A percentile compares a stretch with the other conserved stretches of the same genome.
Conservation (phyloP, 2,113 vertebrate species). For the Toxotes chatareus region DNA sequence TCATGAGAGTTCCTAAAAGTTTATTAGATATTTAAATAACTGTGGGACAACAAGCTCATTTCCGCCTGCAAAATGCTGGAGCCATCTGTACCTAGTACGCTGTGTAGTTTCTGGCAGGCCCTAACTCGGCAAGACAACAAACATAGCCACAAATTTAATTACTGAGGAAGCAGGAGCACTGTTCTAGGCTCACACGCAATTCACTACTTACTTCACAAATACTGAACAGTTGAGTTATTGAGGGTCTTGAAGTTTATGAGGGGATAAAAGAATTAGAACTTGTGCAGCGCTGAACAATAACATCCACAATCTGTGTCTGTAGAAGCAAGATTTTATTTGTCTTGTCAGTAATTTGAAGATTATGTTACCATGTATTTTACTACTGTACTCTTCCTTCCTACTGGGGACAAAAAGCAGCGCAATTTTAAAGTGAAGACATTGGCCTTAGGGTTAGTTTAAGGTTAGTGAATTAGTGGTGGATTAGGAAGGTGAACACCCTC, state of each 20-base stretch:
- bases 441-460: too few species aligned
- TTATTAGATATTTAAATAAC: constrained; percentile 14
- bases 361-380: neutral
- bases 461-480: too few species aligned
- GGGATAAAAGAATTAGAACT: neutral
- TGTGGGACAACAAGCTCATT: constrained; percentile 3
- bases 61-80: constrained; percentile 15
- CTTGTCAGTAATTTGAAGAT: neutral
- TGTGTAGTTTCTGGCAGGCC: constrained; percentile 31
- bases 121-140: constrained; percentile 31
- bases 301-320: neutral
- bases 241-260: neutral
- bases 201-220: constrained; percentile 21
- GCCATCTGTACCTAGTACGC: constrained; percentile 7
- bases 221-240: neutral
- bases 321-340: neutral
- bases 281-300: constrained; percentile 13
- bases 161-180: constrained; percentile 10
- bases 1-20: neutral
- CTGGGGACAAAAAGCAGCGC: too few species aligned
- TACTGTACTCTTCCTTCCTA: too few species aligned
- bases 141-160: constrained; percentile 34
- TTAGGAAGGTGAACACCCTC: too few species aligned
- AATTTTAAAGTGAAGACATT: too few species aligned
- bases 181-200: constrained; percentile 23